phyloP scores from a whole-genome alignment of 2,888 invertebrate genomes.

The Syrphus vitripennis region DNA sequence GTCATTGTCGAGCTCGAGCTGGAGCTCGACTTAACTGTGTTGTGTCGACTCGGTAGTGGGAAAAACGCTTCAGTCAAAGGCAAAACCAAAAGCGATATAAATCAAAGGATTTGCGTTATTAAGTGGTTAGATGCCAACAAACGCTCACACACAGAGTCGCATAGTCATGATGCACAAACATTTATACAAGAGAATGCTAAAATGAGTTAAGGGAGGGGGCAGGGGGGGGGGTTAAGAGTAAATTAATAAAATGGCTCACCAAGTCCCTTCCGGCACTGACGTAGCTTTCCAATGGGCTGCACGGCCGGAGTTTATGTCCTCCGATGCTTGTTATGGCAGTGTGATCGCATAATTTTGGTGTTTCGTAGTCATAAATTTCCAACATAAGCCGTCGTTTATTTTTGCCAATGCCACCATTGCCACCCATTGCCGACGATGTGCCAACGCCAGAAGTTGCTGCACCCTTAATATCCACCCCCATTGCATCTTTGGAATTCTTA shows the following conservation, averaged over 20 bases:
- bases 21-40: not conserved
- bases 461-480: slow-evolving; percentile 58
- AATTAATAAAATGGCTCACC: slow-evolving; percentile 76
- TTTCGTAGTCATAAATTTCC: slow-evolving; percentile 88
- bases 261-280: slow-evolving; percentile 83
- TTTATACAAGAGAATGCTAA: slow-evolving; percentile 12
- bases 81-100: slow-evolving; percentile 63
- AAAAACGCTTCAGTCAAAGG: slow-evolving; percentile 63
- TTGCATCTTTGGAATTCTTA: slow-evolving; percentile 72
- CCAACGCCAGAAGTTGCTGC: slow-evolving; percentile 44
- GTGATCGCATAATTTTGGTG: slow-evolving; percentile 92
- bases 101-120: slow-evolving; percentile 71
- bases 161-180: not conserved
- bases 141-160: slow-evolving; percentile 42
- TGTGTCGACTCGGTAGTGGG: not conserved
- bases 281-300: slow-evolving; percentile 90
- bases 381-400: slow-evolving; percentile 83
- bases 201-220: not conserved
- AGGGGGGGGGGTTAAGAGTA: not conserved
- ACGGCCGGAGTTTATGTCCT: slow-evolving; percentile 85
- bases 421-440: slow-evolving; percentile 58
- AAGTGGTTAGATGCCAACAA: slow-evolving; percentile 69
- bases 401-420: slow-evolving; percentile 72
- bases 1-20: not conserved
- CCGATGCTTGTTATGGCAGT: slow-evolving; percentile 83